These are phyloP conservation scores for Burhinus bistriatus DNA, from an alignment of 2,113 vertebrate species.

Conservation along the genomic window DNA sequence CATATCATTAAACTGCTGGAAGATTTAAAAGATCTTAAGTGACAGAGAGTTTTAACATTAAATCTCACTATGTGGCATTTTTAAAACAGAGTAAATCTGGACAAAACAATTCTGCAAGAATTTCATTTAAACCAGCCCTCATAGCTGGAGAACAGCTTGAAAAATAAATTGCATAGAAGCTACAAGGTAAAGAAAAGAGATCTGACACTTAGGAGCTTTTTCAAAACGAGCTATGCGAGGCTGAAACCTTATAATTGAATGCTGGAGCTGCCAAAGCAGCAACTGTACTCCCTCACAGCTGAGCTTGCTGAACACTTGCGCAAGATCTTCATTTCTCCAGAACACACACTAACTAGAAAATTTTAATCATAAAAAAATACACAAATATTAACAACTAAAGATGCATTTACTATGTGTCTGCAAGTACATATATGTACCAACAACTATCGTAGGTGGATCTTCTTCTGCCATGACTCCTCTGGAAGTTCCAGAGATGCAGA, in stretches of 20 bases:
- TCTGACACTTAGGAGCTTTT: not conserved
- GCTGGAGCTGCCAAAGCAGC: not conserved
- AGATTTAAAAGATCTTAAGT: not conserved
- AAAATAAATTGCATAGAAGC: not conserved
- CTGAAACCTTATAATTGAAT: not conserved
- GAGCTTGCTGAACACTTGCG: not conserved
- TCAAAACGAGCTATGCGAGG: not conserved
- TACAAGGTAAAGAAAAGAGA: constrained; percentile 9
- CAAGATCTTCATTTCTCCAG: not conserved
- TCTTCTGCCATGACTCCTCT: not conserved
- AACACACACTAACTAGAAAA: not conserved
- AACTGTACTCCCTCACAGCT: not conserved
- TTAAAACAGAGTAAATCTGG: not conserved
- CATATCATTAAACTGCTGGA: not conserved
- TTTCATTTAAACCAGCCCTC: not conserved
- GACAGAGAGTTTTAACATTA: not conserved
- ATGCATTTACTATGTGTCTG: not conserved
- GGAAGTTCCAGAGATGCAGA: not conserved
- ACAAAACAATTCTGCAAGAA: not conserved
- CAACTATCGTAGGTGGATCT: not conserved
- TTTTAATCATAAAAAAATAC: not conserved
- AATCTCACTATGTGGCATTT: not conserved
- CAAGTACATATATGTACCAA: not conserved
- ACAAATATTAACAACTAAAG: not conserved
- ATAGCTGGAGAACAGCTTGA: not conserved